Evolutionary conservation across 1,140 invertebrate genomes (phyloP), one percentile per base, ranked within the genome.

Genomic region (Drosophila obscura): DNA sequence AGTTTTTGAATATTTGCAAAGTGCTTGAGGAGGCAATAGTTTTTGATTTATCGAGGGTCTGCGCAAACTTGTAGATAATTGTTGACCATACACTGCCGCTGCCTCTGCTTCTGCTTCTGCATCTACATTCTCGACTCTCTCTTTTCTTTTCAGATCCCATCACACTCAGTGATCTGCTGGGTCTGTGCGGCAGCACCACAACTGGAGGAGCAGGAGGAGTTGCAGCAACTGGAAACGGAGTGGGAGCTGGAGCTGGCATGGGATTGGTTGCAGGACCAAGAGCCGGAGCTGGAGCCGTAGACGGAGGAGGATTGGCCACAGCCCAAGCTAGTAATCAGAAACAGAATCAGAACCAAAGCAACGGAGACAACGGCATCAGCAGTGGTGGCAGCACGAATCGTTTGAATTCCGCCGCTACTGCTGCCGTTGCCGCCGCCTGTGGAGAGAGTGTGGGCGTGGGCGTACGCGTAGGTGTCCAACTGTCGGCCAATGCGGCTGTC

Each of bases 141-240:
- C 13, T 11, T 45, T 35, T 50, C 45, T n/a, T 73, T 75, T 5
- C 66, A 91, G 89, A 91, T 83, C 89, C 88, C 75, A 85, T 91
- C 73, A 88, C 81, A 62, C 59, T 91, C 58, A 89, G 81, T 65
- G 89, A 91, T 87, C 90, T 91, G 60, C 89, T 91, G 72, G 89
- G 84, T 52, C 74, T 91, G 56, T 89, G 84, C 66, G 82, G 83
- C 61, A 61, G 65, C 41, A 39, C 35, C 35, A 39, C 35, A 39
- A 13, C 35, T 39, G 35, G 11, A 39, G 44, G 16, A 7, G 35
- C 3, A 39, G 43, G 16, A 7, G 24, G 24, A 43, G 44, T 15
- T n/a, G 1, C n/a, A 15, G 16, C 26, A 24, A 43, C 39, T 22
- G 53, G 55, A 64, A 71, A 67, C 50, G 78, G 66, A 8, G 48